Percentiles rank a stretch among this genome's conserved stretches.
phyloP scores from a whole-genome alignment of 53 echinoderm and acorn worm species.

The Henricia sp. region DNA sequence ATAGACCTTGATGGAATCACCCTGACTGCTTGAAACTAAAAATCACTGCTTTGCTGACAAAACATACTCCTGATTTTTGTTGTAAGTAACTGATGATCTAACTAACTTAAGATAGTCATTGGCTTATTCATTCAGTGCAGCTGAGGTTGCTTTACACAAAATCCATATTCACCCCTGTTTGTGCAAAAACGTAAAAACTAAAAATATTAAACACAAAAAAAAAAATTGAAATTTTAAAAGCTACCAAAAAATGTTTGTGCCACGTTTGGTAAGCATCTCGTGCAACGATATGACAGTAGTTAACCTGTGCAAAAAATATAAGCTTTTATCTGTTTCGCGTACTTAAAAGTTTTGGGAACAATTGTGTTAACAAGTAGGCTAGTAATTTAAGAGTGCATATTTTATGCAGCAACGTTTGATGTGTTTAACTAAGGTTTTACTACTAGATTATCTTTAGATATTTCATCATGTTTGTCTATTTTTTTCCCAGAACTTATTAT shows the following conservation, averaged over 20 bases:
- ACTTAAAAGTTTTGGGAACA: slow-evolving; percentile 32
- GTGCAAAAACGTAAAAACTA: slow-evolving; percentile 34
- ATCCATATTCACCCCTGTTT: slow-evolving; percentile 35
- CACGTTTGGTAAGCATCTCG: slow-evolving; percentile 46
- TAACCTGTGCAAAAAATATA: slow-evolving; percentile 46
- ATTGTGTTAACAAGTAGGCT: slow-evolving; percentile 35
- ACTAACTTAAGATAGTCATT: too few relatives aligned
- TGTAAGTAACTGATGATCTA: too few relatives aligned
- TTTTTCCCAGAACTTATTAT: too few relatives aligned
- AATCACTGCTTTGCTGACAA: too few relatives aligned
- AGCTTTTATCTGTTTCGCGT: slow-evolving; percentile 32
- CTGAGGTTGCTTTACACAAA: slow-evolving; percentile 22
- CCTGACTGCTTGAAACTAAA: too few relatives aligned
- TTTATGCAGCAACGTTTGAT: slow-evolving; percentile 37
- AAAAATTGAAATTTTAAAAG: background rate
- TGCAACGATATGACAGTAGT: slow-evolving; percentile 44
- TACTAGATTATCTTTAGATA: background rate
- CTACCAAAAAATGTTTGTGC: slow-evolving; percentile 36
- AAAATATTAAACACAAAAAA: background rate
- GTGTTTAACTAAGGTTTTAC: slow-evolving; percentile 25
- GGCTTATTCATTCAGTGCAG: slow-evolving; percentile 29
- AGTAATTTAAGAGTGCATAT: slow-evolving; percentile 44
- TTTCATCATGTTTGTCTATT: background rate
- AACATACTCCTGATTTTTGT: too few relatives aligned
- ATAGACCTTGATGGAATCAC: too few relatives aligned